A percentile compares a stretch with the other conserved stretches of the same genome.
These are phyloP conservation scores for Phaenicophaeus curvirostris DNA, from an alignment of 2,797 vertebrate species.

Conservation along the genomic window DNA sequence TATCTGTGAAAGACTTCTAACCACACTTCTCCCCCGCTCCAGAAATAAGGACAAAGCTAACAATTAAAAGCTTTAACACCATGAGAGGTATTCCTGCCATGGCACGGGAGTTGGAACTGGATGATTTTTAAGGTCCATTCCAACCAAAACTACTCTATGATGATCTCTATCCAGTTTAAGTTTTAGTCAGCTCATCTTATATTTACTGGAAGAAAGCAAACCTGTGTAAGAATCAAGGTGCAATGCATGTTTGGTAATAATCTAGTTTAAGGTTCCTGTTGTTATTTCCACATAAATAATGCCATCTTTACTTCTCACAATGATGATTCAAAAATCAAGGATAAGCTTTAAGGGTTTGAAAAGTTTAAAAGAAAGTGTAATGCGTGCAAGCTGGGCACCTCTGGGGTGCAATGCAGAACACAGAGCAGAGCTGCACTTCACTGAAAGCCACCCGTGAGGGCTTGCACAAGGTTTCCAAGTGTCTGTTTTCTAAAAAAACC, in stretches of 20 bases:
- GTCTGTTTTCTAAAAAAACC: background rate
- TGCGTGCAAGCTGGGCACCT: background rate
- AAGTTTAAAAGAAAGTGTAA: background rate
- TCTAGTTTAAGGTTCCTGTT: background rate
- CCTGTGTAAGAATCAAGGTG: background rate
- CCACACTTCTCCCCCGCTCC: background rate
- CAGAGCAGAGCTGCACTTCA: background rate
- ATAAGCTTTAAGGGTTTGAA: background rate
- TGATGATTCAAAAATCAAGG: background rate
- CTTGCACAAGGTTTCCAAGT: background rate
- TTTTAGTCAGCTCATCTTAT: background rate
- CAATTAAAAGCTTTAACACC: background rate
- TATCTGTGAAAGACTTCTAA: background rate
- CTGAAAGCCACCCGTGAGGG: background rate
- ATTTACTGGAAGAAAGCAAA: background rate
- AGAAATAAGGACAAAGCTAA: background rate
- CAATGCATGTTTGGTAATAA: fast-evolving
- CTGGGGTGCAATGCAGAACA: background rate
- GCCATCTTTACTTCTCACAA: background rate
- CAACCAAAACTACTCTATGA: no score
- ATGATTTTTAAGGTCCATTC: no score
- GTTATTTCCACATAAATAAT: background rate
- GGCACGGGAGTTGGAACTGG: no score
- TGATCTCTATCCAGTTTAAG: background rate
- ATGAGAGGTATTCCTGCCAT: no score